phyloP scores from a whole-genome alignment of 1,140 invertebrate species.

The Drosophila auraria region DNA sequence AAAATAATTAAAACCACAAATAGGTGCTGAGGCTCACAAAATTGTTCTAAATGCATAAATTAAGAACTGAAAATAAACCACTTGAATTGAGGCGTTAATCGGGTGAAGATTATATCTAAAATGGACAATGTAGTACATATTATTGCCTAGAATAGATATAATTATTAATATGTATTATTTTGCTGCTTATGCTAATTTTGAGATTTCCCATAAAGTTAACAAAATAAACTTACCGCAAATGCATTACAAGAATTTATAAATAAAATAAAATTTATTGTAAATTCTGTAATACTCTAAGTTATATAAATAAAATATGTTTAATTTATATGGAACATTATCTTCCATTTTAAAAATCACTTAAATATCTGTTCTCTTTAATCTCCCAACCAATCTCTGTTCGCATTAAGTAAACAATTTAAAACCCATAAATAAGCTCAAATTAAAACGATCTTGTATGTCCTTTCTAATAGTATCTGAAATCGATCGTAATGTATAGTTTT shows the following conservation, averaged over 20 bases:
- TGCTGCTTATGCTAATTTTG: no score
- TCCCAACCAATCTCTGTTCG: background rate
- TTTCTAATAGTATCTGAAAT: conserved; percentile 48
- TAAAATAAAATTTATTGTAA: no score
- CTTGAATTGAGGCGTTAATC: background rate
- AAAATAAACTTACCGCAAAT: no score
- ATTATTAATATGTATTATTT: background rate
- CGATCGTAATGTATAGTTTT: conserved; percentile 51
- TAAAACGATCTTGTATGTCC: conserved; percentile 13
- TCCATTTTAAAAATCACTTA: background rate
- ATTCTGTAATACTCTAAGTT: no score
- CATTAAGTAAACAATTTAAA: conserved; percentile 6
- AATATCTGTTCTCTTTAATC: background rate
- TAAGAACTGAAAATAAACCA: conserved; percentile 15
- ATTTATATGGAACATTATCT: no score
- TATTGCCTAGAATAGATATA: background rate
- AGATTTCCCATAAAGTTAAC: no score
- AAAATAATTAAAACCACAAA: conserved; percentile 46
- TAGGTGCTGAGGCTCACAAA: conserved; percentile 7
- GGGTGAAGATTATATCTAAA: background rate
- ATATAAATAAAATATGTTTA: no score
- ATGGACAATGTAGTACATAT: background rate
- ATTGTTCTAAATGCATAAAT: conserved; percentile 49
- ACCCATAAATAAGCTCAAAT: background rate
- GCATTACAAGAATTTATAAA: no score